Percentiles rank a stretch among this genome's conserved stretches.
phyloP scores from a whole-genome alignment of 2,797 vertebrate species.

The Balearica regulorum region DNA sequence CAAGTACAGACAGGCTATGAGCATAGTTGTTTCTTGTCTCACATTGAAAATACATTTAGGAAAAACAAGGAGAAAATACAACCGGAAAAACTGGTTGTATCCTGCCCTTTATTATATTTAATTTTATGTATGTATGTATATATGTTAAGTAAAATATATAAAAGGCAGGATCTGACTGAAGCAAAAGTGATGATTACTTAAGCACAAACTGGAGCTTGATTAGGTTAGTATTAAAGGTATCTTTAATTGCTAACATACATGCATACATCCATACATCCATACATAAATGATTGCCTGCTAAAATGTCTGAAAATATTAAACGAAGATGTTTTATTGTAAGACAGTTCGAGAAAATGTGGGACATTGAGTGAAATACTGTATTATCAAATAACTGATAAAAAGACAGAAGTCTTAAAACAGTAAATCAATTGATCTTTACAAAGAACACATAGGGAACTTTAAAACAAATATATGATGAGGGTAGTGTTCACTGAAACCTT shows the following conservation, averaged over 20 bases:
- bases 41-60: background rate
- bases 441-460: background rate
- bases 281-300: slow-evolving; percentile 32
- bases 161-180: background rate
- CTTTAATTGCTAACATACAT: slow-evolving; percentile 26
- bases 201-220: slow-evolving; percentile 28
- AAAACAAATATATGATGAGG: background rate
- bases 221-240: slow-evolving; percentile 51
- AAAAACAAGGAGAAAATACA: background rate
- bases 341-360: background rate
- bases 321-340: background rate
- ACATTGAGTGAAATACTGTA: background rate
- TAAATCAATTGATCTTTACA: background rate
- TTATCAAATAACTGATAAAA: background rate
- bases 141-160: background rate
- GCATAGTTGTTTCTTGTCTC: background rate
- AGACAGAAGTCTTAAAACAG: background rate
- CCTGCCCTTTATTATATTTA: background rate
- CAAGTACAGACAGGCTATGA: background rate
- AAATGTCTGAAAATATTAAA: slow-evolving; percentile 46
- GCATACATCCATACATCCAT: background rate
- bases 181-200: slow-evolving; percentile 30
- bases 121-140: background rate
- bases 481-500: background rate
- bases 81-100: background rate